These are phyloP conservation scores for Hybos culiciformis DNA, from an alignment of 2,888 invertebrate species.

Conservation along the genomic window DNA sequence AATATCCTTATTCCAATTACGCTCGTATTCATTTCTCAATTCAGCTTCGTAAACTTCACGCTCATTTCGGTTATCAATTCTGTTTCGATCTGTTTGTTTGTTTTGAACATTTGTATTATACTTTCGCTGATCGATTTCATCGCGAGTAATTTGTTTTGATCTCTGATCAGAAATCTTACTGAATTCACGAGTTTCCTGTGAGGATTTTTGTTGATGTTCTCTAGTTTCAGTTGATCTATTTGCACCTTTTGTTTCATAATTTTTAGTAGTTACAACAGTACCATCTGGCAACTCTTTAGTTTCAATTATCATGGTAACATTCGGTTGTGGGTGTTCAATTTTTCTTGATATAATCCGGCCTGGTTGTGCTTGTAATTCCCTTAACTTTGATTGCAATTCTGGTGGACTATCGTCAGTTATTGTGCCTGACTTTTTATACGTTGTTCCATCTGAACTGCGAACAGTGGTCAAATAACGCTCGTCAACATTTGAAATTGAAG, in stretches of 20 bases:
- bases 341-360: slow-evolving; percentile 44
- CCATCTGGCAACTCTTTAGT: slow-evolving; percentile 53
- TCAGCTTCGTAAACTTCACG: neutral
- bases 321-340: slow-evolving; percentile 49
- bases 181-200: slow-evolving; percentile 5
- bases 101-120: slow-evolving; percentile 1
- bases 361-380: slow-evolving; percentile 27
- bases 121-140: slow-evolving; percentile 5
- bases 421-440: neutral
- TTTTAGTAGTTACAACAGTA: slow-evolving; percentile 52
- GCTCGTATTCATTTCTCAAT: no score
- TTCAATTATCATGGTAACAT: slow-evolving; percentile 51
- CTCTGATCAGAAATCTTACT: slow-evolving; percentile 12
- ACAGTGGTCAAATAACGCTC: slow-evolving; percentile 16
- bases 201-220: slow-evolving; percentile 14
- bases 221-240: slow-evolving; percentile 16
- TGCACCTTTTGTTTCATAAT: slow-evolving; percentile 43
- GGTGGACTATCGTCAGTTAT: slow-evolving; percentile 17
- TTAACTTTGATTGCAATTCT: slow-evolving; percentile 31
- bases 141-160: slow-evolving; percentile 12
- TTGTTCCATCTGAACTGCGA: neutral
- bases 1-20: neutral
- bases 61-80: neutral
- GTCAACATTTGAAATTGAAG: slow-evolving; percentile 14
- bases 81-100: neutral